Evolutionary conservation across 2,797 vertebrate genomes (phyloP).

Genomic region (Onychomys arenicola): DNA sequence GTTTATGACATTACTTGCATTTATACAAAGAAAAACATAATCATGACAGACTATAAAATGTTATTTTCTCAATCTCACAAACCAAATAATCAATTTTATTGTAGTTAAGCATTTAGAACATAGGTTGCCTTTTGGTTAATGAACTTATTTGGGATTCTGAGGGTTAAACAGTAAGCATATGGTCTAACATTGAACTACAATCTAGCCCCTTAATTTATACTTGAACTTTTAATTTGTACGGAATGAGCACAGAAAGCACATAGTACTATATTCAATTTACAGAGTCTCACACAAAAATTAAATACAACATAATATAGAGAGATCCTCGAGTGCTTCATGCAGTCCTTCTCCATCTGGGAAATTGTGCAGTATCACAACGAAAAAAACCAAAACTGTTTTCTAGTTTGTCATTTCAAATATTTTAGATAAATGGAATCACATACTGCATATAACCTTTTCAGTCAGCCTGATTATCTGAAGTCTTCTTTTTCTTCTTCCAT

Average conservation of each 20-base stretch:
- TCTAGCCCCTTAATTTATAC: not conserved
- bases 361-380: not conserved
- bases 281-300: not conserved
- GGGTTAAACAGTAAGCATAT: not conserved
- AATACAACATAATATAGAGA: not conserved
- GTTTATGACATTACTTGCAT: slow-evolving; percentile 25
- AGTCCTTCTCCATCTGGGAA: not conserved
- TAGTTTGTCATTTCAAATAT: slow-evolving; percentile 50
- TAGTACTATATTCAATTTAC: not conserved
- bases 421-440: slow-evolving; percentile 27
- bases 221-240: not conserved
- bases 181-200: not conserved
- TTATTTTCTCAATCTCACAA: slow-evolving; percentile 40
- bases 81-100: slow-evolving; percentile 39
- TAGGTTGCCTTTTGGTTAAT: not conserved
- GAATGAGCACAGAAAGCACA: not conserved
- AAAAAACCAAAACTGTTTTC: not conserved
- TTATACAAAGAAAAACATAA: slow-evolving; percentile 53
- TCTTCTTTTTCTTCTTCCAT: slow-evolving; percentile 18
- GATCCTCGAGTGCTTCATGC: not conserved
- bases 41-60: not conserved
- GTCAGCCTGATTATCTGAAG: slow-evolving; percentile 15
- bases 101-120: slow-evolving; percentile 44
- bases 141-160: not conserved
- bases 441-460: slow-evolving; percentile 20